Conservation (phyloP, 1,140 invertebrate species). For the Pseudomyrmex dendroicus region DNA sequence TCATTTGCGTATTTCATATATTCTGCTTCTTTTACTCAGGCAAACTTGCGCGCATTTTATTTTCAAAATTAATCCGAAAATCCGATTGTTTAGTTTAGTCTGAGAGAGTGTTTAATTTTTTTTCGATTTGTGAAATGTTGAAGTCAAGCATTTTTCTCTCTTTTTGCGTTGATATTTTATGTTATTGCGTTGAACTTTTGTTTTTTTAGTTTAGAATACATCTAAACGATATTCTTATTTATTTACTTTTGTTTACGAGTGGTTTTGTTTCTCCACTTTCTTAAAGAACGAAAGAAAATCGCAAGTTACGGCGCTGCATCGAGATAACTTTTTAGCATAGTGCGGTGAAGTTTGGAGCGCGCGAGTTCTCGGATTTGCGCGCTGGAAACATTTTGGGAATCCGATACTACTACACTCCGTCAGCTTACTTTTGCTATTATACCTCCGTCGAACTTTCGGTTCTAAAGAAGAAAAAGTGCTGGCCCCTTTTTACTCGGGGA, state of each 20-base stretch:
- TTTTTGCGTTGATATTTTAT: no score
- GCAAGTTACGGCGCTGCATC: background rate
- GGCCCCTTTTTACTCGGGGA: conserved; percentile 16
- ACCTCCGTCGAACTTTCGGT: conserved; percentile 44
- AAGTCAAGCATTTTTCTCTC: no score
- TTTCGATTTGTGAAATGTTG: no score
- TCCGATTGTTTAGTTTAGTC: no score
- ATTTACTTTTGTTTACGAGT: no score
- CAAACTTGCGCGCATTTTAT: background rate
- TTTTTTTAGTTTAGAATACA: no score
- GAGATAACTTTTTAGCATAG: conserved; percentile 48
- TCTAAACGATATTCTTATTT: background rate
- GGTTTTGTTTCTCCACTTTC: background rate
- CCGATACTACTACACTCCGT: conserved; percentile 37
- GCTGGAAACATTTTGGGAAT: conserved; percentile 39
- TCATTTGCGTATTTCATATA: background rate
- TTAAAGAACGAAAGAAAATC: background rate
- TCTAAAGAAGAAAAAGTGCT: conserved; percentile 17
- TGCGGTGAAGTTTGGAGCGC: conserved; percentile 42
- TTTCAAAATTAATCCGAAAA: background rate
- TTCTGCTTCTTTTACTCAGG: no score
- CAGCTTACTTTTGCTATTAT: conserved; percentile 47
- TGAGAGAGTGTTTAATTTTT: no score
- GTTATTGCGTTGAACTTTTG: no score
- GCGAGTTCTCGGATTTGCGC: background rate